phyloP scores from a whole-genome alignment of 1,140 invertebrate species.

The Aleiodes sp. region DNA sequence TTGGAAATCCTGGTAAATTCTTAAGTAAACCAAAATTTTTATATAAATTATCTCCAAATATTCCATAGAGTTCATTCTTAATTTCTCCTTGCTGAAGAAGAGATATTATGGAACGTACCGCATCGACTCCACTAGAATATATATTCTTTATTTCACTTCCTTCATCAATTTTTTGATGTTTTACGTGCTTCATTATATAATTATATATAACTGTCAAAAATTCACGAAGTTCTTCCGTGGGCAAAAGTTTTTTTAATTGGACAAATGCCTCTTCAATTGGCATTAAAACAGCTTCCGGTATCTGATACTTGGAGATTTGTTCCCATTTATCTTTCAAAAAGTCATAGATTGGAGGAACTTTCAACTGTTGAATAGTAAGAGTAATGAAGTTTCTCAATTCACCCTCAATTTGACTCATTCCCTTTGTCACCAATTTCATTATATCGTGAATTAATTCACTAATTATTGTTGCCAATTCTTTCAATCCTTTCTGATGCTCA shows the following conservation, averaged over 20 bases:
- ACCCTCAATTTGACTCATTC: constrained; percentile 59
- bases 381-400: constrained; percentile 64
- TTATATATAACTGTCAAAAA: constrained; percentile 66
- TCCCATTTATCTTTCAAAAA: constrained; percentile 66
- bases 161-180: constrained; percentile 66
- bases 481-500: constrained; percentile 72
- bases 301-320: constrained; percentile 48
- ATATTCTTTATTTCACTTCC: constrained; percentile 67
- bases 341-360: constrained; percentile 68
- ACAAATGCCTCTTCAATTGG: constrained; percentile 65
- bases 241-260: constrained; percentile 65
- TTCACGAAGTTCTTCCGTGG: constrained; percentile 69
- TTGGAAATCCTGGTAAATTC: constrained; percentile 63
- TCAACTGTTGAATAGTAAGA: constrained; percentile 65
- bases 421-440: constrained; percentile 64
- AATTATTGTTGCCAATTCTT: constrained; percentile 69
- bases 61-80: constrained; percentile 42
- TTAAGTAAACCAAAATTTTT: constrained; percentile 55
- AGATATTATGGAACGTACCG: constrained; percentile 62
- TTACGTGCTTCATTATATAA: constrained; percentile 70
- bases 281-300: constrained; percentile 65
- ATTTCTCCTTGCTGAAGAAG: constrained; percentile 45
- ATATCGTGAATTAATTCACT: constrained; percentile 68
- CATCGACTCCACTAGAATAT: constrained; percentile 59
- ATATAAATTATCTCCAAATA: constrained; percentile 52